Base-by-base conservation (phyloP, 2,797 vertebrate genomes). In the Rhodeus uyekii region DNA sequence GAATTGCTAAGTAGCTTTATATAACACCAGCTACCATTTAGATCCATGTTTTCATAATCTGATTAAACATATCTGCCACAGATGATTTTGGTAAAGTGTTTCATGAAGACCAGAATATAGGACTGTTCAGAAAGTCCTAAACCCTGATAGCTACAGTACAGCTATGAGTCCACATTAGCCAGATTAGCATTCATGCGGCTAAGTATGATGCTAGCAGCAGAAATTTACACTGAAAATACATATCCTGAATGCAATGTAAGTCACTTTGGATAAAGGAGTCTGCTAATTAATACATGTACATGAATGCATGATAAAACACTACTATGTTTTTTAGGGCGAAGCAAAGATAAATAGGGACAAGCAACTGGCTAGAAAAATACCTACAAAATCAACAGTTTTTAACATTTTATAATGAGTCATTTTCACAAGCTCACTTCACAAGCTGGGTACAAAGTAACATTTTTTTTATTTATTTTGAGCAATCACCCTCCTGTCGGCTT, bases 21-120 rank as follows among this genome's bases (percentile, higher is more conserved):
- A 86, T 85, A 84, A 84, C 78, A 82, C 32, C 69, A 77, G 79
- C 44, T 82, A 82, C 27, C 61, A 85, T 87, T 67, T 75, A 50
- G 39, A 73, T 58, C 75, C 75, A 60, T 76, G 76, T 76, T 81
- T 78, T 86, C 61, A 82, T 86, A 83, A 85, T 85, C 65, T 71
- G 65, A 82, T 86, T 83, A 84, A 44, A 81, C 58, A 87, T 19
- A 50, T 65, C 36, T 8, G 5, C 12, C 67, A 67, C 29, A 86
- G 18, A 81, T 9, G 1, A 16, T 69, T 84, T 76, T 46, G 48
- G 73, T 12, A 38, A 48, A 29, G 69, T 24, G 69, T 63, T 73
- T 74, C 44, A 50, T 32, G 71, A 39, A 3, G 8, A 78, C 53
- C 32, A 67, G 22, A 67, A 71, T 76, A 55, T 53, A 61, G 42